phyloP scores from a whole-genome alignment of 2,888 invertebrate species.

The Fissipunctia ypsillon region DNA sequence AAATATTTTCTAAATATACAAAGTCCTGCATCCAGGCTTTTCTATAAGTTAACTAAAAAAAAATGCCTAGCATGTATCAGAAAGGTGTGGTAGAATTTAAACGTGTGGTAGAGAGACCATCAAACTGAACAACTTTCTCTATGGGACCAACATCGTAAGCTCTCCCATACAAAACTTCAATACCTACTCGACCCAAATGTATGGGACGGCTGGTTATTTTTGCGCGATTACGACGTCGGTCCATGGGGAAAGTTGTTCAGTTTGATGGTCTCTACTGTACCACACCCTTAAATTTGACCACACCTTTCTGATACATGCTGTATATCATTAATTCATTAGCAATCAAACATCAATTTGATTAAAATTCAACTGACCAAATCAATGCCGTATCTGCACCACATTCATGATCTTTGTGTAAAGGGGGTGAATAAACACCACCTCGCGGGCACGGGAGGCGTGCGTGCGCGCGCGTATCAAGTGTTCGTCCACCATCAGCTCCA shows the following conservation, averaged over 20 bases:
- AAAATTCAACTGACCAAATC: slow-evolving; percentile 9
- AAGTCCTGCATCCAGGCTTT: neutral
- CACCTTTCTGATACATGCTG: too few relatives aligned
- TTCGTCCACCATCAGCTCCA: slow-evolving; percentile 67
- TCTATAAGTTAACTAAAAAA: neutral
- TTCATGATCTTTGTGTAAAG: slow-evolving; percentile 72
- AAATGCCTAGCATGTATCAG: neutral
- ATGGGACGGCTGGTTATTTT: too few relatives aligned
- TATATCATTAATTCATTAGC: neutral
- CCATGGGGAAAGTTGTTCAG: too few relatives aligned
- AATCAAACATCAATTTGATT: neutral
- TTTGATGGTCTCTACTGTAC: too few relatives aligned
- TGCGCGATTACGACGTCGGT: too few relatives aligned
- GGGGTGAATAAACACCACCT: slow-evolving; percentile 86
- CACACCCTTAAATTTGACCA: too few relatives aligned
- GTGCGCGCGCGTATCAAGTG: slow-evolving; percentile 81
- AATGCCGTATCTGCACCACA: slow-evolving; percentile 40
- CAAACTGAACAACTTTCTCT: too few relatives aligned
- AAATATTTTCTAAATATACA: neutral
- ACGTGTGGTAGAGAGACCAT: too few relatives aligned
- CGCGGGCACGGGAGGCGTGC: slow-evolving; percentile 79
- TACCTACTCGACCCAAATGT: too few relatives aligned
- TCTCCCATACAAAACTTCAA: too few relatives aligned
- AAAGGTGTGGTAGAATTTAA: too few relatives aligned
- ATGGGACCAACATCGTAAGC: too few relatives aligned